phyloP scores from a whole-genome alignment of 2,888 invertebrate species.

The Oxystoma pomonae region DNA sequence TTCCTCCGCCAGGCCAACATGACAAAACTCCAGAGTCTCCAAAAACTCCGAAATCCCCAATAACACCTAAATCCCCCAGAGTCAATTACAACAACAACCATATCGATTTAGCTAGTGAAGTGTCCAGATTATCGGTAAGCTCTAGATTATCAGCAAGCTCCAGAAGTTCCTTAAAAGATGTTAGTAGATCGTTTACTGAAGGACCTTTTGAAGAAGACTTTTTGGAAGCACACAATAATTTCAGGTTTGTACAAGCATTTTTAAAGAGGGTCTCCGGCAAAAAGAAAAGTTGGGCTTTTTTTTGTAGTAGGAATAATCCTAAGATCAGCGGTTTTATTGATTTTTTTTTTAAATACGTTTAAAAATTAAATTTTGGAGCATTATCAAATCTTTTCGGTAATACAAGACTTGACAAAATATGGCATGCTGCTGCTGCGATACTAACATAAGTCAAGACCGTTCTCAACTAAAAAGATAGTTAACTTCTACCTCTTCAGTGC shows the following conservation, averaged over 20 bases:
- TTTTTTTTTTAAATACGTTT: too few species aligned
- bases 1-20: conserved; percentile 54
- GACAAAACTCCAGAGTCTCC: background rate
- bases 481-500: too few species aligned
- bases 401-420: too few species aligned
- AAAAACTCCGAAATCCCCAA: conserved; percentile 25
- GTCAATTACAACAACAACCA: conserved; percentile 61
- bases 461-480: too few species aligned
- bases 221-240: conserved; percentile 70
- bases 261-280: too few species aligned
- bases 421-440: too few species aligned
- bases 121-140: conserved; percentile 16
- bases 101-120: conserved; percentile 3
- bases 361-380: too few species aligned
- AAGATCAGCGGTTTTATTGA: too few species aligned
- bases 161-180: conserved; percentile 54
- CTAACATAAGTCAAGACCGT: too few species aligned
- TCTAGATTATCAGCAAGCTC: background rate
- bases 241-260: conserved; percentile 32
- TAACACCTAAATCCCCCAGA: conserved; percentile 24
- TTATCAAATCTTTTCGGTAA: too few species aligned
- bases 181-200: conserved; percentile 28
- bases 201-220: conserved; percentile 64
- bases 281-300: too few species aligned
- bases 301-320: too few species aligned